These are phyloP conservation scores for Hyposoter didymator DNA, from an alignment of 2,888 invertebrate species.

Conservation along the genomic window DNA sequence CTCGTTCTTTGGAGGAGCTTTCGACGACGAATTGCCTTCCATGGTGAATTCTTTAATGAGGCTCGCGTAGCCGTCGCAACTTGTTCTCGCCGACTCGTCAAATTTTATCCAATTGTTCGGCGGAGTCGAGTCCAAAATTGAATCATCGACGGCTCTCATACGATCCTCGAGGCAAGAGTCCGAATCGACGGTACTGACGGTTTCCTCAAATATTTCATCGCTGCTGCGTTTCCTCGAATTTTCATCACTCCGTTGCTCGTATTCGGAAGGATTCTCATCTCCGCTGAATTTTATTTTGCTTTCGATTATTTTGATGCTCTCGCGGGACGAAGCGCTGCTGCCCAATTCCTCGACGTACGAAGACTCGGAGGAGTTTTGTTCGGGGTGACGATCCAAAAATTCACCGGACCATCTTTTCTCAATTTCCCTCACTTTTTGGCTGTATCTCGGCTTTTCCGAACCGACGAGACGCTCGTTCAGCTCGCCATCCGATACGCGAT, in stretches of 20 bases:
- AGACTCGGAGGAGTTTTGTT: constrained; percentile 78
- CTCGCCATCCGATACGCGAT: constrained; percentile 71
- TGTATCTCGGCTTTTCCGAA: constrained; percentile 73
- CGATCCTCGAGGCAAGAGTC: constrained; percentile 79
- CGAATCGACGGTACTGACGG: constrained; percentile 78
- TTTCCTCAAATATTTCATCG: constrained; percentile 71
- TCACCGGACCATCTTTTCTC: constrained; percentile 82
- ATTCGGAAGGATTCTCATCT: constrained; percentile 29
- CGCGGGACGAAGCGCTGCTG: constrained; percentile 79
- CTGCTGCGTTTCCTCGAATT: constrained; percentile 42
- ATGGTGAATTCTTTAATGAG: constrained; percentile 79
- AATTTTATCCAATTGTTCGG: no score
- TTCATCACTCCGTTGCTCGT: constrained; percentile 29
- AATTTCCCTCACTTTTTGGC: constrained; percentile 78
- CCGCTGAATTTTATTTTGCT: constrained; percentile 26
- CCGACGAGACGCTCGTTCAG: constrained; percentile 32
- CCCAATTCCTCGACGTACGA: constrained; percentile 80
- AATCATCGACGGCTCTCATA: constrained; percentile 74
- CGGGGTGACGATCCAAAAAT: constrained; percentile 75
- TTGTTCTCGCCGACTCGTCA: not conserved
- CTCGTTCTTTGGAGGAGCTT: constrained; percentile 83
- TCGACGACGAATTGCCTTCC: constrained; percentile 78
- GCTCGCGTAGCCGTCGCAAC: constrained; percentile 79
- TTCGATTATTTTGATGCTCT: constrained; percentile 71
- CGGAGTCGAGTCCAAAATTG: no score